Base-by-base conservation (phyloP, 1,140 invertebrate genomes). In the Oreohelix idahoensis region DNA sequence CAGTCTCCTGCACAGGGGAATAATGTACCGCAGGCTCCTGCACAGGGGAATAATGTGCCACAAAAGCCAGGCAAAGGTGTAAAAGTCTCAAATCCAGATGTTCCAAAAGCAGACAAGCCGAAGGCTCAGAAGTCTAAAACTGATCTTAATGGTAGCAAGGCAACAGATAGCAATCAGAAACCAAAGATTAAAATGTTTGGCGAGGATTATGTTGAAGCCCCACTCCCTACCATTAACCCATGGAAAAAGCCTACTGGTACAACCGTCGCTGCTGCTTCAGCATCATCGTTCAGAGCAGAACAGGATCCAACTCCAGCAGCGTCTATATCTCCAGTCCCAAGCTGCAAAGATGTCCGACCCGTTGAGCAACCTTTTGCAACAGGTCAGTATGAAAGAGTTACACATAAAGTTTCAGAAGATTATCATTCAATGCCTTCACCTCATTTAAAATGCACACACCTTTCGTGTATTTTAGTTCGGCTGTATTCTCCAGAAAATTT, bases 181-280 rank as follows among this genome's bases (percentile, higher is more conserved):
- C 39, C 79, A 4, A 80, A 80, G 45, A 70, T 42, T 58, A 80
- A 80, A 36, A 80, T n/a, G 66, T 80, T 80, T 80, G 79, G 79
- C 4, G 79, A 80, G 32, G 79, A 80, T 63, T 80, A 49, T 51
- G 69, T 80, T 32, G 79, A 80, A 73, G 79, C 79, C 20, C 79
- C 79, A 38, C 66, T 71, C 1, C 79, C 79, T 49, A 38, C 45
- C 20, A 42, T 71, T 5, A 80, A 80, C 49, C 79, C 79, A 5
- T 80, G 79, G 79, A 80, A 80, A 35, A 80, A 71, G 58, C 53
- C 58, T n/a, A 8, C 66, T 0, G 42, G 10, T 13, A 49, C 39
- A 1, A 42, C 13, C 29, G 26, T 51, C 15, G 5, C 77, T 38
- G 2, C 79, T 71, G 38, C 8, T 71, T 32, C 35, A 35, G 53